Percentiles rank a stretch among this genome's conserved stretches.
Evolutionary conservation across 2,888 invertebrate genomes (phyloP).

Genomic region (Seira sanloemensis): DNA sequence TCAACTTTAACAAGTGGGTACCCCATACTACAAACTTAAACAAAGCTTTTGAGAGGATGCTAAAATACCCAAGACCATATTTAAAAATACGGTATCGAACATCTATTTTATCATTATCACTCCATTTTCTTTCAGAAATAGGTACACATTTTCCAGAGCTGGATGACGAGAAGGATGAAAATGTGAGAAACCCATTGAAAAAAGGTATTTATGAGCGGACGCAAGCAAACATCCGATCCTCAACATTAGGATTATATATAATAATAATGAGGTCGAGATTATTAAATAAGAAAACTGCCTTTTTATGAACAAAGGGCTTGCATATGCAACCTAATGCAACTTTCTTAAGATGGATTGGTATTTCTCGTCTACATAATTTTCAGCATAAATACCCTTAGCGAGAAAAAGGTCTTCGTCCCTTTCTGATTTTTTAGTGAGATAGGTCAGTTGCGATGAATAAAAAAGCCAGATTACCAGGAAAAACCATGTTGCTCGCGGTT

Average conservation of each 20-base stretch:
- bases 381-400: conserved; percentile 42
- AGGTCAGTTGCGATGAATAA: conserved; percentile 50
- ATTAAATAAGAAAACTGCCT: conserved; percentile 52
- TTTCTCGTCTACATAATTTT: conserved; percentile 57
- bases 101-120: conserved; percentile 24
- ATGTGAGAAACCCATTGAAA: too few species aligned
- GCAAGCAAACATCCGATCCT: too few species aligned
- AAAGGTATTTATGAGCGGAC: not conserved
- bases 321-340: conserved; percentile 61
- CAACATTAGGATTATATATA: conserved; percentile 50
- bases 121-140: not conserved
- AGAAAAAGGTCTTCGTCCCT: conserved; percentile 40
- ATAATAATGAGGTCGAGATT: conserved; percentile 60
- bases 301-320: conserved; percentile 22
- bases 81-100: too few species aligned
- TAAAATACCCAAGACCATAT: too few species aligned
- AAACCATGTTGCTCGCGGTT: too few species aligned
- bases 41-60: too few species aligned
- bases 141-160: not conserved
- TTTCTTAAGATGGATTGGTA: conserved; percentile 55
- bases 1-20: conserved; percentile 32
- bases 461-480: too few species aligned
- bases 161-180: not conserved
- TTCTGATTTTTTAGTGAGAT: conserved; percentile 38
- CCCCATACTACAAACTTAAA: not conserved